These are phyloP conservation scores for Oxycera nigricornis DNA, from an alignment of 2,888 invertebrate species.

Conservation along the genomic window DNA sequence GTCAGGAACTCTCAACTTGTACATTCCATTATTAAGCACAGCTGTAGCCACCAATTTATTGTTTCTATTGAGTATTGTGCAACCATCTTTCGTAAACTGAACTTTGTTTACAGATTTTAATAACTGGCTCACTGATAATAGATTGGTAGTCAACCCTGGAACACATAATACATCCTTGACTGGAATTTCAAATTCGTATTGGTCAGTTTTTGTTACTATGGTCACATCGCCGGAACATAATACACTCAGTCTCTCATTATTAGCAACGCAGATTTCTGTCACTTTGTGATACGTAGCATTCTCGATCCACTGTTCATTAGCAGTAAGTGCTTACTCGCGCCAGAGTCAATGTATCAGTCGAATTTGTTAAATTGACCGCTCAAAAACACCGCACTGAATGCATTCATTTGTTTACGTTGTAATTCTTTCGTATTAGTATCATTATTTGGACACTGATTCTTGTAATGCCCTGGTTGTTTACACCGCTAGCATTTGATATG, in stretches of 20 bases:
- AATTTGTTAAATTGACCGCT: constrained; percentile 49
- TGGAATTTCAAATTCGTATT: too few relatives aligned
- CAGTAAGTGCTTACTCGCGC: constrained; percentile 51
- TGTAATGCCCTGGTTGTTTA: constrained; percentile 46
- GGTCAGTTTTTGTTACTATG: too few relatives aligned
- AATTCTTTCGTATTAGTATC: too few relatives aligned
- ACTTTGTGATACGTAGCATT: constrained; percentile 45
- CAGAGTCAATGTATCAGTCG: constrained; percentile 53
- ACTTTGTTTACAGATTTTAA: constrained; percentile 35
- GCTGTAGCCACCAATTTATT: constrained; percentile 21
- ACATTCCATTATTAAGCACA: background rate
- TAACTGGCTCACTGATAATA: constrained; percentile 47
- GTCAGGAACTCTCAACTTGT: constrained; percentile 1
- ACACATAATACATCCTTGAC: constrained; percentile 37
- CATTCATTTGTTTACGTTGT: constrained; percentile 46
- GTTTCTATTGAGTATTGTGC: constrained; percentile 28
- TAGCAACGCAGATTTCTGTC: background rate
- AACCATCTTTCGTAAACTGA: too few relatives aligned
- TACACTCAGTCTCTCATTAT: background rate
- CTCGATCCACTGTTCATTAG: constrained; percentile 42
- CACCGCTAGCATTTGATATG: constrained; percentile 42
- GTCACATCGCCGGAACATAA: background rate
- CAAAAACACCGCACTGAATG: constrained; percentile 47
- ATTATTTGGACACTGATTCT: constrained; percentile 39
- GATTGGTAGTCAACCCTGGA: constrained; percentile 45